Evolutionary conservation across 2,113 vertebrate genomes (phyloP).

Genomic region (Condylura cristata): DNA sequence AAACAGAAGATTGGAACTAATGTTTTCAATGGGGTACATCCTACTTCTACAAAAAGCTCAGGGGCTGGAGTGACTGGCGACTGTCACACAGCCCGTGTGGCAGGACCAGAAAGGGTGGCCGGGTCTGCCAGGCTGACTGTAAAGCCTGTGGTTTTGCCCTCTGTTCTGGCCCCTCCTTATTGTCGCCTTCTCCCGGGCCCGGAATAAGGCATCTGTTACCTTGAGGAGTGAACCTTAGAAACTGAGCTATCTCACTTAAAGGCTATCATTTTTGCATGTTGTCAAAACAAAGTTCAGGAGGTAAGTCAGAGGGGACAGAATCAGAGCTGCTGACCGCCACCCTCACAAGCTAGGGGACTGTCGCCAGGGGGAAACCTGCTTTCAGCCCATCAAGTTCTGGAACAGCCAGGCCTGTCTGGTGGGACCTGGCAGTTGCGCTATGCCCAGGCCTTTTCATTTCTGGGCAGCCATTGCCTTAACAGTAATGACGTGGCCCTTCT

Average conservation of each 20-base stretch:
- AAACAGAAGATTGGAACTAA: neutral
- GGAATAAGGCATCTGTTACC: neutral
- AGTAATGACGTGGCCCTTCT: neutral
- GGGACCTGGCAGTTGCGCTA: neutral
- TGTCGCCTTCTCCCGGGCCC: neutral
- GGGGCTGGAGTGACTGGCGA: neutral
- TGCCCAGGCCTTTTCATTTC: neutral
- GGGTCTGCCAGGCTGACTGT: neutral
- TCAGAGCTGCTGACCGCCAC: neutral
- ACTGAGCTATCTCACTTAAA: neutral
- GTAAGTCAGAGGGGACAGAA: neutral
- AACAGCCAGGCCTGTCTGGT: neutral
- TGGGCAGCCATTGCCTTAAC: neutral
- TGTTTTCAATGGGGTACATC: neutral
- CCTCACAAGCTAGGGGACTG: neutral
- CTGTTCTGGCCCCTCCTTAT: neutral
- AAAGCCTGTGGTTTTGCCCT: neutral
- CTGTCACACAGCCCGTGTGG: neutral
- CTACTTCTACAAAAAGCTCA: neutral
- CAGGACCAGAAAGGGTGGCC: neutral
- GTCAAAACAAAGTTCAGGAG: neutral
- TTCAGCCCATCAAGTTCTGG: too few relatives aligned
- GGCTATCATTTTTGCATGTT: neutral
- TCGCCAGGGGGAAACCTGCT: neutral
- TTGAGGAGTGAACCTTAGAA: neutral